These are phyloP conservation scores for Umimayanthus kanabou DNA, from an alignment of 92 coral and sea anemone species.

Conservation along the genomic window DNA sequence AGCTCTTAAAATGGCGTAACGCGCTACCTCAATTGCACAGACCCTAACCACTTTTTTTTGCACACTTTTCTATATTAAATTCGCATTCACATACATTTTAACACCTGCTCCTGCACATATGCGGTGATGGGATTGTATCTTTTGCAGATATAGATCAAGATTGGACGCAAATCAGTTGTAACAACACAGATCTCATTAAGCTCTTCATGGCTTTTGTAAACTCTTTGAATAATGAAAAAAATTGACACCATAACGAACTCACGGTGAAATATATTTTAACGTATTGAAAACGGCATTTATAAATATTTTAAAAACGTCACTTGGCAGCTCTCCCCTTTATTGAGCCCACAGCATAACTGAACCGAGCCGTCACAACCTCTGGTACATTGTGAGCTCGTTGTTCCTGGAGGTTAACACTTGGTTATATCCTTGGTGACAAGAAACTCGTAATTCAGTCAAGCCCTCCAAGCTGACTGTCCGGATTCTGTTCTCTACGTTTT, in stretches of 20 bases:
- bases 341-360: not conserved
- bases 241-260: not conserved
- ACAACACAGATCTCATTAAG: too few relatives aligned
- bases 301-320: not conserved
- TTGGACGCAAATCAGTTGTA: too few relatives aligned
- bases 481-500: slow-evolving; percentile 48
- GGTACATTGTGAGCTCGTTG: not conserved
- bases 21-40: not conserved
- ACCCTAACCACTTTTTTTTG: not conserved
- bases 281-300: not conserved
- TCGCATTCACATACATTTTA: not conserved
- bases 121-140: too few relatives aligned
- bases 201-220: too few relatives aligned
- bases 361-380: not conserved
- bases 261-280: not conserved
- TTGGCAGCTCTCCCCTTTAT: not conserved
- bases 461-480: slow-evolving; percentile 13
- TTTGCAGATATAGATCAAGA: too few relatives aligned
- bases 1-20: not conserved
- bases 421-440: not conserved
- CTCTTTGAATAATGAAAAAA: not conserved
- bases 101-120: too few relatives aligned
- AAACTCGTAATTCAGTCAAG: not conserved
- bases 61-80: not conserved
- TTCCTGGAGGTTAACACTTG: not conserved